Conservation (phyloP, 2,888 invertebrate species). For the Andrena dorsata region DNA sequence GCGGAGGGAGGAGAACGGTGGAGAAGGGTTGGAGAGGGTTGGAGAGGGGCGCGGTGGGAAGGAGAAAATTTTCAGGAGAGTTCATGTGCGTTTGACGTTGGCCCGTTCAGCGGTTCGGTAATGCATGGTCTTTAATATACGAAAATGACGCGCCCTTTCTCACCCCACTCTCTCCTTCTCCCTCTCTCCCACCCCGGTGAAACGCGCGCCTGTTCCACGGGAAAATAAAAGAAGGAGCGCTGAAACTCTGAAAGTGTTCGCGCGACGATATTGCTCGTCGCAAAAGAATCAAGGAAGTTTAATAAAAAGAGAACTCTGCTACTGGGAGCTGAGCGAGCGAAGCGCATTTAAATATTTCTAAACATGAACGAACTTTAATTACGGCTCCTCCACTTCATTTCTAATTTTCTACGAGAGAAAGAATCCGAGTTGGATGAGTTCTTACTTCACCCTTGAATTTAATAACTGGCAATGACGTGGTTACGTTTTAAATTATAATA, state of each 20-base stretch:
- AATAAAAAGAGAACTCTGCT: background rate
- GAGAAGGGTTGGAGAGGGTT: conserved; percentile 43
- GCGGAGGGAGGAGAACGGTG: conserved; percentile 39
- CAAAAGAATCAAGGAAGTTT: background rate
- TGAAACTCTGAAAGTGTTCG: background rate
- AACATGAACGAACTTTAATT: background rate
- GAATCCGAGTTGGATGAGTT: too few species aligned
- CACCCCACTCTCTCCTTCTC: background rate
- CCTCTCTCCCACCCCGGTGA: background rate
- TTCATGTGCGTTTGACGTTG: conserved; percentile 80
- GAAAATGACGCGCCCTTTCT: conserved; percentile 71
- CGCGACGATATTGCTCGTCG: conserved; percentile 1
- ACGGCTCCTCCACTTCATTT: background rate
- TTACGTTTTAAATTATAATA: too few species aligned
- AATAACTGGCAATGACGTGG: too few species aligned
- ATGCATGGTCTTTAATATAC: conserved; percentile 74
- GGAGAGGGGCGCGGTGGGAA: background rate
- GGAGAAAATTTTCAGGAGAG: conserved; percentile 64
- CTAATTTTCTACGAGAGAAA: too few species aligned
- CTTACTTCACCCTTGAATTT: too few species aligned
- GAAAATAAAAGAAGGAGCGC: conserved; percentile 4
- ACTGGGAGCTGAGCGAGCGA: too few species aligned
- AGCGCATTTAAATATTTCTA: background rate
- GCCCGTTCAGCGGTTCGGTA: conserved; percentile 75
- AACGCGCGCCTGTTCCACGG: background rate